A percentile compares a stretch with the other conserved stretches of the same genome.
phyloP scores from a whole-genome alignment of 2,888 invertebrate genomes.

The Cremastobaeus sp. region DNA sequence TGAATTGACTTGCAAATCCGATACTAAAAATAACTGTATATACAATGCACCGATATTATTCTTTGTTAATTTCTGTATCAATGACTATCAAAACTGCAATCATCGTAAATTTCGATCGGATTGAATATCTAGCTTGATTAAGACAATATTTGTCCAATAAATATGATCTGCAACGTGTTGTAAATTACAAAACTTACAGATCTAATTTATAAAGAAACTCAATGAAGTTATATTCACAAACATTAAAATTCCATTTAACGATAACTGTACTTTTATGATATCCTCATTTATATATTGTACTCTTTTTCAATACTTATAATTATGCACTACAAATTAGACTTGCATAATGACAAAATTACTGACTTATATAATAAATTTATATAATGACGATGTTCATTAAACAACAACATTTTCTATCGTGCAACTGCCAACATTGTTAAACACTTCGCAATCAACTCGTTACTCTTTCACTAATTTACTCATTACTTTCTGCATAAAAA shows the following conservation, averaged over 20 bases:
- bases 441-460: too few relatives aligned
- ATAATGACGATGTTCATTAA: slow-evolving; percentile 44
- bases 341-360: slow-evolving; percentile 40
- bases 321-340: slow-evolving; percentile 46
- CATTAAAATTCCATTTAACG: slow-evolving; percentile 41
- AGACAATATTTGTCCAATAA: too few relatives aligned
- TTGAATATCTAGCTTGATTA: slow-evolving; percentile 22
- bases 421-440: slow-evolving; percentile 12
- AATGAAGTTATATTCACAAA: slow-evolving; percentile 39
- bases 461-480: slow-evolving; percentile 7
- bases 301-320: slow-evolving; percentile 41
- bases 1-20: too few relatives aligned
- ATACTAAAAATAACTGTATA: too few relatives aligned
- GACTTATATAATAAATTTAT: slow-evolving; percentile 46
- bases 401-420: slow-evolving; percentile 28
- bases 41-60: too few relatives aligned
- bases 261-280: slow-evolving; percentile 35
- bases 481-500: not conserved
- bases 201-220: slow-evolving; percentile 43
- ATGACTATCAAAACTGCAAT: slow-evolving; percentile 23
- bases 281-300: slow-evolving; percentile 19
- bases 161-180: too few relatives aligned
- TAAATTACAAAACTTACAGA: slow-evolving; percentile 42
- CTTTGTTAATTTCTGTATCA: too few relatives aligned
- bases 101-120: slow-evolving; percentile 24